These are phyloP conservation scores for Phenganax stokvisi DNA, from an alignment of 92 coral and sea anemone genomes.

Conservation along the genomic window DNA sequence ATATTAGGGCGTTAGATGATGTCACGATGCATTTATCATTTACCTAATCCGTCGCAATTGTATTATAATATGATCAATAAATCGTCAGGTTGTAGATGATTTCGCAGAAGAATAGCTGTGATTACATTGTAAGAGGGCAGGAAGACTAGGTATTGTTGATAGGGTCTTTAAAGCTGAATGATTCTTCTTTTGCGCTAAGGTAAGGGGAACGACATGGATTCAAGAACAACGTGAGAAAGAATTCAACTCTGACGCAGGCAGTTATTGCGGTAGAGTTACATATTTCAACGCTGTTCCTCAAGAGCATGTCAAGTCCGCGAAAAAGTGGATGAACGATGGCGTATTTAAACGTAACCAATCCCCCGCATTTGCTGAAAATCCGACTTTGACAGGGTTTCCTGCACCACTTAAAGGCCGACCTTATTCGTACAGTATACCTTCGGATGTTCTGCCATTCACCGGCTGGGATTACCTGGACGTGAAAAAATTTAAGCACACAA, in stretches of 20 bases:
- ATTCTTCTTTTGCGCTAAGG: neutral
- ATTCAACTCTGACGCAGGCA: conserved; percentile 2
- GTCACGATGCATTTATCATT: too few relatives aligned
- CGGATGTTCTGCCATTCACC: conserved; percentile 50
- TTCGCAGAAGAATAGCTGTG: too few relatives aligned
- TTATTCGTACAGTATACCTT: conserved; percentile 26
- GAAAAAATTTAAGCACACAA: conserved; percentile 26
- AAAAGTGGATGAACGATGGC: conserved; percentile 63
- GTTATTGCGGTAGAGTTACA: conserved; percentile 28
- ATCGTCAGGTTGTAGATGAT: too few relatives aligned
- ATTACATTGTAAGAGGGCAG: too few relatives aligned
- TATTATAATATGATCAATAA: too few relatives aligned
- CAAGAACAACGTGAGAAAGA: neutral
- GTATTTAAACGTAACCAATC: conserved; percentile 23
- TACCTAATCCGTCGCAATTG: too few relatives aligned
- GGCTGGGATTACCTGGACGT: conserved; percentile 70
- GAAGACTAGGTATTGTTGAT: too few relatives aligned
- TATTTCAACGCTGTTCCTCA: conserved; percentile 48
- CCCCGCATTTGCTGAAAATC: conserved; percentile 46
- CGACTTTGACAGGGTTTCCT: conserved; percentile 57
- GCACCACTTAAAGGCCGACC: neutral
- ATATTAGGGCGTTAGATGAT: too few relatives aligned
- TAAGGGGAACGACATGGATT: conserved; percentile 17
- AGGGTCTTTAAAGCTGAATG: neutral
- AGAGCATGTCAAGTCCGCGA: conserved; percentile 56